phyloP scores from a whole-genome alignment of 2,797 vertebrate species.

The Antennarius maculatus region DNA sequence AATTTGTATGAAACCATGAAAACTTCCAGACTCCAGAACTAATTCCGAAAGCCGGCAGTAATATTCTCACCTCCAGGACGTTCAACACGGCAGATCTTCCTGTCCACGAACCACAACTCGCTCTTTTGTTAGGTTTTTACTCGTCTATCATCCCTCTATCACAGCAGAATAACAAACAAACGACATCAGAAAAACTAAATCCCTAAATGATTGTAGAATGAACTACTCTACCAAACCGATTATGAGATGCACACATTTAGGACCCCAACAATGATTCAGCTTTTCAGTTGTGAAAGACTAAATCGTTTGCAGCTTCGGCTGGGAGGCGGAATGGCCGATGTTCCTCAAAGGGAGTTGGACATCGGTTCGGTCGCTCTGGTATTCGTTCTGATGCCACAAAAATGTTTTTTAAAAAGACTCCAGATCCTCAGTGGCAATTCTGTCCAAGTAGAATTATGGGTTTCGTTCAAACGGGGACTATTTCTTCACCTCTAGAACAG shows the following conservation, averaged over 20 bases:
- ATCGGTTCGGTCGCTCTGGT: constrained; percentile 22
- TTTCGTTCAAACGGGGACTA: constrained; percentile 24
- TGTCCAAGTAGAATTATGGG: constrained; percentile 19
- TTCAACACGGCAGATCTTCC: too few relatives aligned
- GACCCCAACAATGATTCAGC: constrained; percentile 7
- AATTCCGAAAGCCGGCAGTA: too few relatives aligned
- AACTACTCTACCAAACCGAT: too few relatives aligned
- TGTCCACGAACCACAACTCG: too few relatives aligned
- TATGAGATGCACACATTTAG: too few relatives aligned
- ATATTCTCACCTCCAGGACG: too few relatives aligned
- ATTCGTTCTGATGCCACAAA: neutral
- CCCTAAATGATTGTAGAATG: neutral
- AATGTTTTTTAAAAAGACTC: constrained; percentile 2
- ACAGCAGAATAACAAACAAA: too few relatives aligned
- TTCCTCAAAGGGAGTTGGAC: constrained; percentile 32
- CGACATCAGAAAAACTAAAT: too few relatives aligned
- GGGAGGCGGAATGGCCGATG: constrained; percentile 64
- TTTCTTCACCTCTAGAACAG: constrained; percentile 18
- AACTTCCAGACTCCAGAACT: too few relatives aligned
- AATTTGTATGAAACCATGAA: neutral
- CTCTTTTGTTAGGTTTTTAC: too few relatives aligned
- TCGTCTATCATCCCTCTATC: too few relatives aligned
- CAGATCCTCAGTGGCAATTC: constrained; percentile 3
- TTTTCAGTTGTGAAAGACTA: constrained; percentile 4
- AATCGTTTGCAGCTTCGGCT: constrained; percentile 30